Evolutionary conservation across 2,888 invertebrate genomes (phyloP), one percentile per base, ranked within the genome.

Genomic region (Globia sparganii): DNA sequence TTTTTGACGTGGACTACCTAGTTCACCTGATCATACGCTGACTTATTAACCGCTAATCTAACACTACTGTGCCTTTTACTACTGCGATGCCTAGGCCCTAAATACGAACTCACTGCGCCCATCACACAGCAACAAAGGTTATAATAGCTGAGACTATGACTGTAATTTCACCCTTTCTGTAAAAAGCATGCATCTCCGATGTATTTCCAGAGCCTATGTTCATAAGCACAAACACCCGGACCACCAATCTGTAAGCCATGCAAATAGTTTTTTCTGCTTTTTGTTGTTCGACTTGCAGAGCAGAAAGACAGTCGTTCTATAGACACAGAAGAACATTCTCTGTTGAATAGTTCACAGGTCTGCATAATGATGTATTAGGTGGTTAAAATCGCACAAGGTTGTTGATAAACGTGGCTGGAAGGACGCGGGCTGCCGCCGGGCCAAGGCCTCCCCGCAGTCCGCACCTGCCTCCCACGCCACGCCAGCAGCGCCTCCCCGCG

Each of bases 371-470:
- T 84, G 67, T 81, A 82, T 84, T 85, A 84, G 85, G 84, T 87
- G 79, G 84, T 82, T 90, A 86, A 89, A 90, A 88, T 88, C 89
- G 90, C 88, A 89, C 94, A 94, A 94, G 95, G 95, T 92, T 94
- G 91, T 92, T 92, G 91, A 91, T 92, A 93, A 91, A 91, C 90
- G 91, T 90, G 87, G 91, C 90, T 92, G 91, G 92, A 92, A 94
- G 95, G 95, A 93, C 93, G 92, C 92, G 91, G 91, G 92, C 88
- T 93, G 92, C 88, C 93, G 92, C 88, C 92, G 92, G 93, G 93
- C 94, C 93, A 93, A 93, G 94, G 94, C 92, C 92, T 91, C 88
- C 86, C 90, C 89, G 80, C 84, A 84, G 79, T 71, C 80, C 80
- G 85, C 90, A 91, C 92, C 92, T 91, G 90, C 93, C 92, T 87